phyloP scores from a whole-genome alignment of 2,113 vertebrate genomes.

The Corythornis vintsioides region DNA sequence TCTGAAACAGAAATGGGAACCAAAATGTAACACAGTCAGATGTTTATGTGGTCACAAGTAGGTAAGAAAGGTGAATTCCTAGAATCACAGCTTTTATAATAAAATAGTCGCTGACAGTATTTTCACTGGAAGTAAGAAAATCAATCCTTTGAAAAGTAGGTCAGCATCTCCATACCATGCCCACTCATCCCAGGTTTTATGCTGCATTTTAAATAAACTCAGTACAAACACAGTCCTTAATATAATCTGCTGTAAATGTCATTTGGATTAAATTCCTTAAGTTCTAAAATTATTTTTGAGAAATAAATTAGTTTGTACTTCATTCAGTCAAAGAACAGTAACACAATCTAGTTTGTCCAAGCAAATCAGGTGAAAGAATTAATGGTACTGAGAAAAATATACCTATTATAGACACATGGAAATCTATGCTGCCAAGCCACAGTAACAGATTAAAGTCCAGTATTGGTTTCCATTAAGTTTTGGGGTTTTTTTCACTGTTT shows the following conservation, averaged over 20 bases:
- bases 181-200: neutral
- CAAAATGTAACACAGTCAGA: neutral
- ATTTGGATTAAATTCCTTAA: constrained; percentile 6
- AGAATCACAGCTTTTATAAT: neutral
- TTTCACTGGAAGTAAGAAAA: neutral
- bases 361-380: neutral
- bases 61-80: neutral
- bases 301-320: neutral
- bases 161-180: neutral
- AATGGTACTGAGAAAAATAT: neutral
- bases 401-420: neutral
- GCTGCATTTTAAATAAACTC: neutral
- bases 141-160: neutral
- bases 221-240: neutral
- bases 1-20: neutral
- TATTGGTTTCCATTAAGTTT: neutral
- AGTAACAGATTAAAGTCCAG: neutral
- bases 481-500: neutral
- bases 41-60: neutral
- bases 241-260: constrained; percentile 2
- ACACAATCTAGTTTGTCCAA: neutral
- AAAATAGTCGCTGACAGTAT: neutral
- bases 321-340: neutral
- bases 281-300: neutral
- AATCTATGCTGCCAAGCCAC: neutral